A percentile compares a stretch with the other conserved stretches of the same genome.
Evolutionary conservation across 2,888 invertebrate genomes (phyloP).

Genomic region (Helleia helle): DNA sequence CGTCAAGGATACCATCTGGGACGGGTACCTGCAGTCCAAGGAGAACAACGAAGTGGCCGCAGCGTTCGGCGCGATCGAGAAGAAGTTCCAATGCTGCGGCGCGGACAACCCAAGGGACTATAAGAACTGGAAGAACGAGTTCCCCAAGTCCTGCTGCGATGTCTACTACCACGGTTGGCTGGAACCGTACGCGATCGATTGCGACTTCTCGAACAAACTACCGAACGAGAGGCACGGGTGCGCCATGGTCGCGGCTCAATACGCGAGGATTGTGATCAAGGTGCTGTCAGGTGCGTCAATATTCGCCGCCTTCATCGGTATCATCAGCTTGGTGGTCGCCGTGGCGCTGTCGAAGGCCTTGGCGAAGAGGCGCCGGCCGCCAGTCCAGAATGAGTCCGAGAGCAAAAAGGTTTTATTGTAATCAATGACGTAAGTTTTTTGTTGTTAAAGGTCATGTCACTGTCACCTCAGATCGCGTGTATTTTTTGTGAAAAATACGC

Average conservation of each 20-base stretch:
- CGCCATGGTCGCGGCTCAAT: slow-evolving; percentile 45
- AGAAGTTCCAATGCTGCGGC: slow-evolving; percentile 56
- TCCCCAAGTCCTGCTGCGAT: slow-evolving; percentile 59
- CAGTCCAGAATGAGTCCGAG: slow-evolving; percentile 42
- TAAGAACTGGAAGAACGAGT: slow-evolving; percentile 46
- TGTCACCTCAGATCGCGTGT: no score
- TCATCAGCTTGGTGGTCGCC: slow-evolving; percentile 37
- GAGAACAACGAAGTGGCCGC: slow-evolving; percentile 33
- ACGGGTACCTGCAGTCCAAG: slow-evolving; percentile 47
- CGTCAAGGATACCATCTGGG: slow-evolving; percentile 56
- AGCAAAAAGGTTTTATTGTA: slow-evolving; percentile 53
- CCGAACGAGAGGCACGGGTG: slow-evolving; percentile 62
- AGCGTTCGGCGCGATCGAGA: slow-evolving; percentile 45
- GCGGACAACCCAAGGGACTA: slow-evolving; percentile 56
- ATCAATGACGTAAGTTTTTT: slow-evolving; percentile 12
- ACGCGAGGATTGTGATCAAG: slow-evolving; percentile 45
- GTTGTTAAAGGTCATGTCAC: background rate
- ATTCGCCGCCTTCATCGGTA: slow-evolving; percentile 42
- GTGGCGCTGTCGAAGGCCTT: slow-evolving; percentile 35
- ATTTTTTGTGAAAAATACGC: no score
- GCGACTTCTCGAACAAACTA: slow-evolving; percentile 53
- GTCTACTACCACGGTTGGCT: slow-evolving; percentile 52
- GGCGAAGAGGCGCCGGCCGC: slow-evolving; percentile 32
- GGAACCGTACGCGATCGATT: slow-evolving; percentile 44
- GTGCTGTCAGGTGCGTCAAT: slow-evolving; percentile 40